These are phyloP conservation scores for Enteromius radiatus DNA, from an alignment of 2,797 vertebrate species.

Conservation along the genomic window DNA sequence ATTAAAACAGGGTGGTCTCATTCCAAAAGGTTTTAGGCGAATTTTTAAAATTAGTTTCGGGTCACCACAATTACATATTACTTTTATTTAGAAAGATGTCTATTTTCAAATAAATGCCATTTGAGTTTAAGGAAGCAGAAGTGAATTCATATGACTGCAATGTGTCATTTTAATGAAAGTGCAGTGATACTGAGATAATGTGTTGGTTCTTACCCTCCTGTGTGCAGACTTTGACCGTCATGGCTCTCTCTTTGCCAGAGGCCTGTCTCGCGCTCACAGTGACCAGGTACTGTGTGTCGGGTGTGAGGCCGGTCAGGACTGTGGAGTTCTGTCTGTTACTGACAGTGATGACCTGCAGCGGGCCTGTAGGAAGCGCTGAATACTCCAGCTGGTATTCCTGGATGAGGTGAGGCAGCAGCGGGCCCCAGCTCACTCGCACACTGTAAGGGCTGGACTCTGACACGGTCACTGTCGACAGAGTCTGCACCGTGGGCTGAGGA, in stretches of 20 bases:
- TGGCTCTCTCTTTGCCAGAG: slow-evolving; percentile 85
- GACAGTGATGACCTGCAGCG: slow-evolving; percentile 73
- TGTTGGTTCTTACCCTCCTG: slow-evolving; percentile 78
- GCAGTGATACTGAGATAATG: too few relatives aligned
- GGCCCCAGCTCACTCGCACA: slow-evolving; percentile 89
- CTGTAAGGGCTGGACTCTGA: slow-evolving; percentile 83
- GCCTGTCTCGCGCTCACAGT: slow-evolving; percentile 84
- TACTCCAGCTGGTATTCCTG: slow-evolving; percentile 84
- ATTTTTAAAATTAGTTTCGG: too few relatives aligned
- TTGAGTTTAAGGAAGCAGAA: neutral
- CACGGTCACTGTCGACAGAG: slow-evolving; percentile 81
- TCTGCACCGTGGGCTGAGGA: slow-evolving; percentile 73
- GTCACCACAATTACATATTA: too few relatives aligned
- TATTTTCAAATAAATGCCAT: too few relatives aligned
- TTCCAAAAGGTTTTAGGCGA: slow-evolving; percentile 6
- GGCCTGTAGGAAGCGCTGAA: slow-evolving; percentile 81
- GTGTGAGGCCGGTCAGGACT: slow-evolving; percentile 81
- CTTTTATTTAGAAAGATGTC: too few relatives aligned
- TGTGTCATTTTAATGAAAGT: neutral
- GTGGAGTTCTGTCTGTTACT: slow-evolving; percentile 80
- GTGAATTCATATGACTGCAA: neutral
- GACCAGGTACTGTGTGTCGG: slow-evolving; percentile 89
- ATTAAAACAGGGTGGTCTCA: slow-evolving; percentile 45
- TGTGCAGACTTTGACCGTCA: slow-evolving; percentile 92
- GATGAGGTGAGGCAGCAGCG: slow-evolving; percentile 75